phyloP scores from a whole-genome alignment of 30 jellyfish, hydroid and myxozoan genomes.

The Hydra vulgaris region DNA sequence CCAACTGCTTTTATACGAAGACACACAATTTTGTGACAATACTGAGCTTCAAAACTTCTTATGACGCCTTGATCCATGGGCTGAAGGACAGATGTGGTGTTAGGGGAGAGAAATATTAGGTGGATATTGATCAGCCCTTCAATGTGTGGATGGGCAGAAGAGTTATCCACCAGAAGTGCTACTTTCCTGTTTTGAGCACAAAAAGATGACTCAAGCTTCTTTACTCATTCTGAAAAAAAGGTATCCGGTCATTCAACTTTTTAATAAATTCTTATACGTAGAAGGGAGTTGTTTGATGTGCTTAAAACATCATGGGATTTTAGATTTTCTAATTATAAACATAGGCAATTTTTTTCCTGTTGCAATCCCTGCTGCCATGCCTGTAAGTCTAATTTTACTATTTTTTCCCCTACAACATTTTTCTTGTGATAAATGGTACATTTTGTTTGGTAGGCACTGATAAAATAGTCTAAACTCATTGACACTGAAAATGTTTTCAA shows the following conservation, averaged over 20 bases:
- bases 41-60: neutral
- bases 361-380: neutral
- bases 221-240: neutral
- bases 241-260: neutral
- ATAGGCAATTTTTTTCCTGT: neutral
- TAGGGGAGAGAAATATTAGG: neutral
- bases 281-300: neutral
- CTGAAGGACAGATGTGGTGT: neutral
- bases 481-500: neutral
- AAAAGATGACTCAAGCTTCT: constrained; percentile 4
- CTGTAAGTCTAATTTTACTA: neutral
- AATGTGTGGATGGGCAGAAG: neutral
- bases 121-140: neutral
- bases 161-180: neutral
- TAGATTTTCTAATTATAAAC: neutral
- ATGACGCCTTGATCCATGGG: neutral
- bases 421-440: neutral
- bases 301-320: neutral
- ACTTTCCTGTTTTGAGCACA: neutral
- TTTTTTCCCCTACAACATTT: neutral
- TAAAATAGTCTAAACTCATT: too few relatives aligned
- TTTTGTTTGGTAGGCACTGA: too few relatives aligned
- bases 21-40: neutral
- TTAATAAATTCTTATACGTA: neutral
- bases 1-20: neutral